Conservation (phyloP, 2,888 invertebrate species). For the Pedicia rivosa region DNA sequence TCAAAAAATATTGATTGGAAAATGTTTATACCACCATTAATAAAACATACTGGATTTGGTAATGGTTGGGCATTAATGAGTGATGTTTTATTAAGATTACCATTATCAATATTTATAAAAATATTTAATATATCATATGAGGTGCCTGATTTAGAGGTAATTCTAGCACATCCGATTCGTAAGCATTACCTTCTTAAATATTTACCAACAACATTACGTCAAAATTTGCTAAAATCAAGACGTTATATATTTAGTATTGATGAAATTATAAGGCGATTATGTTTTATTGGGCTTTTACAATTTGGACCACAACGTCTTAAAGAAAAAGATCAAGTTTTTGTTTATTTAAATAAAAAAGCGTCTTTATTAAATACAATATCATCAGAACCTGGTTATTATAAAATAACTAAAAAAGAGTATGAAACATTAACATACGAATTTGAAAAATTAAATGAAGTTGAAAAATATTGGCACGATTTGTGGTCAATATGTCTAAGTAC, state of each 20-base stretch:
- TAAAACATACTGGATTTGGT: slow-evolving; percentile 38
- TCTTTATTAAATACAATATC: slow-evolving; percentile 47
- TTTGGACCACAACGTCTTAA: slow-evolving; percentile 45
- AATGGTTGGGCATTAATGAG: slow-evolving; percentile 52
- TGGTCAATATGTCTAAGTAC: slow-evolving; percentile 52
- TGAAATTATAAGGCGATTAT: slow-evolving; percentile 39
- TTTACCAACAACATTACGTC: slow-evolving; percentile 36
- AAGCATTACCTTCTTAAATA: slow-evolving; percentile 45
- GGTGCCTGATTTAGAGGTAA: slow-evolving; percentile 38
- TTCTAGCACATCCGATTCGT: slow-evolving; percentile 47
- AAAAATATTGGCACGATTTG: slow-evolving; percentile 51
- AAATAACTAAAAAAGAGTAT: slow-evolving; percentile 41
- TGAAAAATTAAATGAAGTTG: slow-evolving; percentile 34
- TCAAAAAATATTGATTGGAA: slow-evolving; percentile 44
- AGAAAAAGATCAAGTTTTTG: slow-evolving; percentile 52
- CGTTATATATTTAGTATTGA: slow-evolving; percentile 42
- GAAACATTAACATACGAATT: slow-evolving; percentile 38
- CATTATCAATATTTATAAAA: slow-evolving; percentile 51
- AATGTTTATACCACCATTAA: slow-evolving; percentile 54
- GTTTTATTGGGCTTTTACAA: slow-evolving; percentile 50
- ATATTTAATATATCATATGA: slow-evolving; percentile 41
- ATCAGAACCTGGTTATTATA: slow-evolving; percentile 42
- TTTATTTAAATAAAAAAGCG: slow-evolving; percentile 48
- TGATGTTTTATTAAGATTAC: slow-evolving; percentile 52
- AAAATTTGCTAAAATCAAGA: slow-evolving; percentile 35